Base-by-base conservation (phyloP, 2,888 invertebrate species). In the Tolmerus cingulatus region DNA sequence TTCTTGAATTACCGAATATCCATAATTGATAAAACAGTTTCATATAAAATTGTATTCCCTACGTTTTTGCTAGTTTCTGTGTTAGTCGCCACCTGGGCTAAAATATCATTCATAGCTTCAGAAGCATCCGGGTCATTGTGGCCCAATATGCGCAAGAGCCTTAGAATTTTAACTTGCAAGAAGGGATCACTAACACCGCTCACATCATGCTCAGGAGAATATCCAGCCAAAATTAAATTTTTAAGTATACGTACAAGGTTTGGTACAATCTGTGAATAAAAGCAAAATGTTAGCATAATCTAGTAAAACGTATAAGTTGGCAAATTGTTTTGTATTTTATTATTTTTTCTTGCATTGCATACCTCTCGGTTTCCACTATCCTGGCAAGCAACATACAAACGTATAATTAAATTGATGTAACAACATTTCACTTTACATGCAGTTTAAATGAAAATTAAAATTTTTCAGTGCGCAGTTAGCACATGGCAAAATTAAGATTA, bases 31-130 rank as follows among this genome's bases (percentile, higher is more conserved):
- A 99, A 94, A 5, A 99, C 99, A 8, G 99, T 99, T 93, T 99
- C 99, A 93, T 99, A 99, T n/a, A 99, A 94, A 92, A 99, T 99
- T 66, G 99, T 99, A 93, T 99, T 99, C 89, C 99, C 99, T 34
- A 99, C 99, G 93, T 99, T 99, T 94, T 99, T 99, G 93, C 98
- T 99, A 7, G 99, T 99, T 93, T 99, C 99, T 30, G 99, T 99
- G 93, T 99, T 99, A 82, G 99, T 99, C 37, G 99, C 99, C 51
- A 99, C 99, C 93, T 99, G 99, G 14, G 99, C 99, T 89, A 99
- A 94, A 91, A 99, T 99, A 93, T 99, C 99, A 93, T 99, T 99
- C 99, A 99, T 99, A 30, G 98, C 98, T 93, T 99, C 99, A 12
- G 99, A 99, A 0, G 99, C 97, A 91, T 99, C 98, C 0, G 96